Conservation (phyloP, 2,797 vertebrate genomes). For the Siniperca scherzeri region DNA sequence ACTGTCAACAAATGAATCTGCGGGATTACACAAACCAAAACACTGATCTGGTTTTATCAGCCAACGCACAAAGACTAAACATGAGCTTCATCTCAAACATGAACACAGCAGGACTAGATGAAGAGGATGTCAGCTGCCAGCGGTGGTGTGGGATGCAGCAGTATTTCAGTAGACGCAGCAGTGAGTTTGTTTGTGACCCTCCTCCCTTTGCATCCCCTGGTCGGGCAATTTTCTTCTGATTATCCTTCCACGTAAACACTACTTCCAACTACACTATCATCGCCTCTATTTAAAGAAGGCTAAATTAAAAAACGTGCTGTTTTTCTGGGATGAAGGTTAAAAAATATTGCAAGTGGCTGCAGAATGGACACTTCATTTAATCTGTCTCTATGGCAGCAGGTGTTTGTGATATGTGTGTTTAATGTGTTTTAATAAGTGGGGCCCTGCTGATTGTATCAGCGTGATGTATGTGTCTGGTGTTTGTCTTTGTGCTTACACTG, state of each 20-base stretch:
- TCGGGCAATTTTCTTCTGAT: slow-evolving; percentile 40
- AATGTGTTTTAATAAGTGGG: slow-evolving; percentile 13
- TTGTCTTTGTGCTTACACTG: slow-evolving; percentile 4
- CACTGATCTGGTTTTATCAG: slow-evolving; percentile 10
- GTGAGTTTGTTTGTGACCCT: slow-evolving; percentile 13
- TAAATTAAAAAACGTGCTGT: not conserved
- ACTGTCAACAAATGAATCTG: slow-evolving; percentile 38
- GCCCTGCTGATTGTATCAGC: slow-evolving; percentile 14
- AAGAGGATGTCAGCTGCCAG: not conserved
- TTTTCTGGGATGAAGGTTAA: slow-evolving; percentile 28
- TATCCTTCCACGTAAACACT: slow-evolving; percentile 21
- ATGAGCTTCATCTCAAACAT: slow-evolving; percentile 12
- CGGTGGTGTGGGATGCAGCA: not conserved
- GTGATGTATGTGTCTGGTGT: slow-evolving; percentile 10
- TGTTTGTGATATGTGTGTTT: slow-evolving; percentile 28
- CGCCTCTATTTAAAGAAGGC: not conserved
- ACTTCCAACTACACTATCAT: slow-evolving; percentile 5
- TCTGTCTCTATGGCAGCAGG: slow-evolving; percentile 53
- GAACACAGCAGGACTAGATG: slow-evolving; percentile 29
- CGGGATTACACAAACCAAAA: slow-evolving; percentile 21
- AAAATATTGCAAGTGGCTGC: slow-evolving; percentile 9
- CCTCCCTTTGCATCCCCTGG: not conserved
- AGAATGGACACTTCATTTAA: slow-evolving; percentile 15
- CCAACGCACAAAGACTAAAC: not conserved
- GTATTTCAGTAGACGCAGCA: not conserved